A percentile compares a stretch with the other conserved stretches of the same genome.
These are phyloP conservation scores for Chroicocephalus ridibundus DNA, from an alignment of 2,113 vertebrate species.

Conservation along the genomic window DNA sequence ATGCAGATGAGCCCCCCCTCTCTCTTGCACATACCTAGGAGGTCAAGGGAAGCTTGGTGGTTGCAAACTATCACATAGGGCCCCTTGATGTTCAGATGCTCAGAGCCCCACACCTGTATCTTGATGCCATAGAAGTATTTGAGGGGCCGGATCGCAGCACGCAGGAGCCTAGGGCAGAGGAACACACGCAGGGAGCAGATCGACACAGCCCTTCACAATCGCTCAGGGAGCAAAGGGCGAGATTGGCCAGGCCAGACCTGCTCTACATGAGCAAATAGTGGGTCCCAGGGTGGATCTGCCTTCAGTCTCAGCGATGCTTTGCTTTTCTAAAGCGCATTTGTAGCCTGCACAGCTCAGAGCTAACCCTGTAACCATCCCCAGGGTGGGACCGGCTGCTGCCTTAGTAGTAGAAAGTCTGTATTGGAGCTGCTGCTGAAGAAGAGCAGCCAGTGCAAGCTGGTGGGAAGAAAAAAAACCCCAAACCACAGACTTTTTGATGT, in stretches of 20 bases:
- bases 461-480: neutral
- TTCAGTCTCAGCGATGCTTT: neutral
- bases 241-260: neutral
- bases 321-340: neutral
- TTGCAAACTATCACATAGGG: constrained; percentile 82
- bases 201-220: neutral
- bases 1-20: neutral
- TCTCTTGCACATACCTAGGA: constrained; percentile 60
- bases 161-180: constrained; percentile 66
- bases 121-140: constrained; percentile 77
- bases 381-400: neutral
- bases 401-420: neutral
- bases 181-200: neutral
- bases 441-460: neutral
- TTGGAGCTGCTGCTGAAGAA: neutral
- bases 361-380: neutral
- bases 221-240: too few species aligned
- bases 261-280: neutral
- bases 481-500: neutral
- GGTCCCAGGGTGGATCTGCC: neutral
- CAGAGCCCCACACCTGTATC: constrained; percentile 71
- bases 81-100: constrained; percentile 68
- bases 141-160: constrained; percentile 73
- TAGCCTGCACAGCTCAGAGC: neutral
- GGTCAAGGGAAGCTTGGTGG: constrained; percentile 81